These are phyloP conservation scores for Bovichtus variegatus DNA, from an alignment of 2,797 vertebrate genomes.

Conservation along the genomic window DNA sequence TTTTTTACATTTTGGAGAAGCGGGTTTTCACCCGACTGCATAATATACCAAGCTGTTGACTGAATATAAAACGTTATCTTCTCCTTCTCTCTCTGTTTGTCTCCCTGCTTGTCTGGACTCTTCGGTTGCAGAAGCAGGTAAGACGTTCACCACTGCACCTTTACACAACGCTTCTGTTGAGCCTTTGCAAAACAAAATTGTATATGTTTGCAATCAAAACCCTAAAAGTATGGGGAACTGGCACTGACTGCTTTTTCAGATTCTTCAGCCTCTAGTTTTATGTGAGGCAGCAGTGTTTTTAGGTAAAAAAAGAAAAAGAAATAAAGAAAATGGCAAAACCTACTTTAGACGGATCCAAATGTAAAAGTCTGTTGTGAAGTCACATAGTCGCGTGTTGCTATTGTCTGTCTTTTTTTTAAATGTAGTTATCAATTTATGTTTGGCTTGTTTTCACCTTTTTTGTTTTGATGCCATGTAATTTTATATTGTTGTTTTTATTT, in stretches of 20 bases:
- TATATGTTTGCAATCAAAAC: background rate
- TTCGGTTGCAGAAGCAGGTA: constrained; percentile 68
- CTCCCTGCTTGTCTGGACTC: background rate
- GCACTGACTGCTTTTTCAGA: background rate
- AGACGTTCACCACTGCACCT: constrained; percentile 15
- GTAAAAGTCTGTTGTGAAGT: no score
- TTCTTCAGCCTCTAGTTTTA: no score
- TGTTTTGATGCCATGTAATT: background rate
- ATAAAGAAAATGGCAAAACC: no score
- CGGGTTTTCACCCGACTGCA: background rate
- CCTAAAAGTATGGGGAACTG: background rate
- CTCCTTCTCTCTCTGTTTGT: background rate
- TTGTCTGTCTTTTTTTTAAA: background rate
- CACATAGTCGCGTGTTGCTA: no score
- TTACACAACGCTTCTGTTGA: background rate
- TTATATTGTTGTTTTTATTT: background rate
- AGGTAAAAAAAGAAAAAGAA: no score
- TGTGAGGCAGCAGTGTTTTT: no score
- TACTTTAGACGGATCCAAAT: no score
- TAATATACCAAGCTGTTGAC: background rate
- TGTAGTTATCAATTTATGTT: background rate
- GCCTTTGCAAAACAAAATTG: background rate
- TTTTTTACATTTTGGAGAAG: background rate
- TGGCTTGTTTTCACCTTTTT: background rate
- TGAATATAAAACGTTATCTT: background rate